These are phyloP conservation scores for Macrosoma leucophasiata DNA, from an alignment of 2,888 invertebrate species.

Conservation along the genomic window DNA sequence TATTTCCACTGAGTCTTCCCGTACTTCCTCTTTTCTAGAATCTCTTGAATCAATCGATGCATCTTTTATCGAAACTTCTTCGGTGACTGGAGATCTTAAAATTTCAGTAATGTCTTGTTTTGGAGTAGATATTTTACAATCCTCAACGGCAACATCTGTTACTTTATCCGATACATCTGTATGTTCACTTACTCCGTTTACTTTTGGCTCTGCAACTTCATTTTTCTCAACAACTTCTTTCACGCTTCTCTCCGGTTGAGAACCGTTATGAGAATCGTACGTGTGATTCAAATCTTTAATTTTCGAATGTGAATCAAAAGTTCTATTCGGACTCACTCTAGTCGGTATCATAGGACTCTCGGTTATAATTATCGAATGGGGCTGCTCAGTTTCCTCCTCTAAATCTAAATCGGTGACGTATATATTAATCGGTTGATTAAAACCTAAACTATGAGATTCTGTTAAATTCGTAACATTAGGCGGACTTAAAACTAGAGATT, in stretches of 20 bases:
- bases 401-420: slow-evolving; percentile 49
- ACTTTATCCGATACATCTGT: too few relatives aligned
- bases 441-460: slow-evolving; percentile 53
- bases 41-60: slow-evolving; percentile 8
- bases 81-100: slow-evolving; percentile 1
- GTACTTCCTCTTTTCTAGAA: slow-evolving; percentile 20
- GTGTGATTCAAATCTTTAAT: slow-evolving; percentile 35
- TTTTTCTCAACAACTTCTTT: slow-evolving; percentile 16
- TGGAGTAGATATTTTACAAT: slow-evolving; percentile 11
- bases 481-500: slow-evolving; percentile 43
- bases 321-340: slow-evolving; percentile 40
- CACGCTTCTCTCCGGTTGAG: slow-evolving; percentile 17
- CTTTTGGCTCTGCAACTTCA: slow-evolving; percentile 13
- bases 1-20: slow-evolving; percentile 21
- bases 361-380: slow-evolving; percentile 65
- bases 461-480: slow-evolving; percentile 51
- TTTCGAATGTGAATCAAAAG: slow-evolving; percentile 39
- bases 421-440: slow-evolving; percentile 37
- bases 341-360: slow-evolving; percentile 44
- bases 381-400: slow-evolving; percentile 63
- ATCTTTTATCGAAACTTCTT: not conserved
- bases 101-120: slow-evolving; percentile 8
- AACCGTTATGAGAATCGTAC: slow-evolving; percentile 38
- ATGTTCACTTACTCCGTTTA: slow-evolving; percentile 25
- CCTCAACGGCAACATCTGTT: too few relatives aligned